Percentiles rank a stretch among this genome's conserved stretches.
phyloP scores from a whole-genome alignment of 92 coral and sea anemone genomes.

The Pocillopora grandis region DNA sequence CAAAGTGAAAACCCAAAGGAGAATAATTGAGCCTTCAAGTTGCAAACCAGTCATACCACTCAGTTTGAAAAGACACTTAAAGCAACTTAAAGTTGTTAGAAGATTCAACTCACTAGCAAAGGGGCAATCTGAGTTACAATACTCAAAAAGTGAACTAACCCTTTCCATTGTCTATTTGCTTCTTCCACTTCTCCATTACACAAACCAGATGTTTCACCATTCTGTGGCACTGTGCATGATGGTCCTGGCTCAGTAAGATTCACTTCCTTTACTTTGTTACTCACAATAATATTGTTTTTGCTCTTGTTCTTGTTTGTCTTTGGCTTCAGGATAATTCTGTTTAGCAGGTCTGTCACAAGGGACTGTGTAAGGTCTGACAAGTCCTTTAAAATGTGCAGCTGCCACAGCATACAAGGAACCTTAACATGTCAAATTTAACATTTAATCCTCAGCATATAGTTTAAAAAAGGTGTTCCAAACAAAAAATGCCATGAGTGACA shows the following conservation, averaged over 20 bases:
- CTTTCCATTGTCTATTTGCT: neutral
- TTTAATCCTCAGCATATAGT: neutral
- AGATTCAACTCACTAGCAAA: neutral
- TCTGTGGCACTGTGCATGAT: slow-evolving; percentile 13
- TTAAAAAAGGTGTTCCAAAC: neutral
- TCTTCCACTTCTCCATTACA: slow-evolving; percentile 69
- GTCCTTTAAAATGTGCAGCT: slow-evolving; percentile 84
- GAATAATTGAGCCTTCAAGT: too few species aligned
- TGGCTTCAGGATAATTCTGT: slow-evolving; percentile 52
- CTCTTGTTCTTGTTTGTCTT: slow-evolving; percentile 54
- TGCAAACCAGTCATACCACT: too few species aligned
- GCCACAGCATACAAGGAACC: slow-evolving; percentile 88
- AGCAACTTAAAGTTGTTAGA: neutral
- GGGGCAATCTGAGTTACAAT: neutral
- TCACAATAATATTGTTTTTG: slow-evolving; percentile 47
- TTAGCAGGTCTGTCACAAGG: slow-evolving; percentile 75
- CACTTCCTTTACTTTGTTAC: slow-evolving; percentile 51
- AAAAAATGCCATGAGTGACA: too few species aligned
- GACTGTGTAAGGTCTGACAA: slow-evolving; percentile 81
- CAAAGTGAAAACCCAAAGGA: too few species aligned
- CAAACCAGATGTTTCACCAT: slow-evolving; percentile 24
- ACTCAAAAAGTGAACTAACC: too few species aligned
- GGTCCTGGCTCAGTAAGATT: slow-evolving; percentile 29
- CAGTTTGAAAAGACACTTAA: too few species aligned
- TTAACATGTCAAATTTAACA: neutral